Base-by-base conservation (phyloP, 2,113 vertebrate genomes). In the Erpornis zantholeuca region DNA sequence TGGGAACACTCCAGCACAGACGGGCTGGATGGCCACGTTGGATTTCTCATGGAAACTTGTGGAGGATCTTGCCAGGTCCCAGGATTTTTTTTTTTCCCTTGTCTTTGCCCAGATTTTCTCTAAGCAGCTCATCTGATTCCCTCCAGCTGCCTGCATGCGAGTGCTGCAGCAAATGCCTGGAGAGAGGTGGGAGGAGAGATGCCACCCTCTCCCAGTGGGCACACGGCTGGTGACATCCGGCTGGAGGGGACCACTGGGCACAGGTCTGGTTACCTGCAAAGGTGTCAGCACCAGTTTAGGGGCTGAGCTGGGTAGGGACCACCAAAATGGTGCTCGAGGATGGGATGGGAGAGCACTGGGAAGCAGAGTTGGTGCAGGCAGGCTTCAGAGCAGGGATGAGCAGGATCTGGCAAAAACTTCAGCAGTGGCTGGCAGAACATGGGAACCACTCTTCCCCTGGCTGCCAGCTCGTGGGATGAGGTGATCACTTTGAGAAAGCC, bases 61-160 rank as follows among this genome's bases (percentile, higher is more conserved):
- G 2, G 13, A 60, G 87, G 87, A 82, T 25, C 92, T 68, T 97
- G 96, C 96, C 96, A 96, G 96, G 44, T 97, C 92, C 87, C 95
- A 90, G 87, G 91, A 59, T 27, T 87, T 49, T 53, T 82, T 69
- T 45, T 80, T 86, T 87, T 7, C 92, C 94, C 87, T 89, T 72
- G 70, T 36, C 53, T 82, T 87, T 96, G 95, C 94, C 94, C 96
- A 95, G 96, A 94, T 94, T 96, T 86, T 84, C 95, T 91, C 47
- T 18, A 29, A 90, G 29, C 22, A 3, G 66, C 33, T 87, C 65
- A 61, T 69, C 93, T 93, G 92, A 95, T 95, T 79, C 38, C 78
- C 87, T 96, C 92, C 95, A 97, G 95, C 96, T 95, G 96, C 95
- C 92, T 91, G 95, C 90, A 91, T 12, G 22, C 44, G 35, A 96